Conservation (phyloP, 2,113 vertebrate species). For the Lophotis ruficrista region DNA sequence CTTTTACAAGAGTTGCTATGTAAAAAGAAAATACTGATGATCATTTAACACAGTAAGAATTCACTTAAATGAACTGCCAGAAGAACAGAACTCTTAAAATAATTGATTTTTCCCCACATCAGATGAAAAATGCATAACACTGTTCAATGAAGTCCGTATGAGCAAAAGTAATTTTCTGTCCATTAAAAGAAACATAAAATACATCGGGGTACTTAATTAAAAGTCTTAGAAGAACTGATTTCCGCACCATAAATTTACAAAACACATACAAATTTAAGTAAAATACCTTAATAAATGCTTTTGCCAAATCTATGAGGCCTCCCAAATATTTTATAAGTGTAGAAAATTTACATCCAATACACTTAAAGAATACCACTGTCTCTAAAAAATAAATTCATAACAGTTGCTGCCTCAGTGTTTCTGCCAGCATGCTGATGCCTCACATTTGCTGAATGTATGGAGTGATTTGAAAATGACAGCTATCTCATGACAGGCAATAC, state of each 20-base stretch:
- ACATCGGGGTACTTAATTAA: constrained; percentile 67
- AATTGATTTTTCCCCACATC: constrained; percentile 76
- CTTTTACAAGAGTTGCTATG: constrained; percentile 73
- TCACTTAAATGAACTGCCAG: constrained; percentile 78
- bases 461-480: constrained; percentile 78
- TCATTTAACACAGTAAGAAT: constrained; percentile 75
- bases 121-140: constrained; percentile 75
- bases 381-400: constrained; percentile 10
- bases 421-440: constrained; percentile 36
- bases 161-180: constrained; percentile 78
- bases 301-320: neutral
- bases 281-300: constrained; percentile 35
- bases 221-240: constrained; percentile 55
- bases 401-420: constrained; percentile 37
- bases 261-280: constrained; percentile 42
- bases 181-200: constrained; percentile 78
- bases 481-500: constrained; percentile 75
- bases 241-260: constrained; percentile 66
- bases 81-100: constrained; percentile 76
- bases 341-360: neutral
- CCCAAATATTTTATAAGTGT: constrained; percentile 9
- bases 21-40: constrained; percentile 72
- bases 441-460: constrained; percentile 58
- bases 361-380: neutral
- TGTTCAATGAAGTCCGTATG: constrained; percentile 69